A percentile compares a stretch with the other conserved stretches of the same genome.
phyloP scores from a whole-genome alignment of 1,140 invertebrate species.

The Philaenus spumarius region DNA sequence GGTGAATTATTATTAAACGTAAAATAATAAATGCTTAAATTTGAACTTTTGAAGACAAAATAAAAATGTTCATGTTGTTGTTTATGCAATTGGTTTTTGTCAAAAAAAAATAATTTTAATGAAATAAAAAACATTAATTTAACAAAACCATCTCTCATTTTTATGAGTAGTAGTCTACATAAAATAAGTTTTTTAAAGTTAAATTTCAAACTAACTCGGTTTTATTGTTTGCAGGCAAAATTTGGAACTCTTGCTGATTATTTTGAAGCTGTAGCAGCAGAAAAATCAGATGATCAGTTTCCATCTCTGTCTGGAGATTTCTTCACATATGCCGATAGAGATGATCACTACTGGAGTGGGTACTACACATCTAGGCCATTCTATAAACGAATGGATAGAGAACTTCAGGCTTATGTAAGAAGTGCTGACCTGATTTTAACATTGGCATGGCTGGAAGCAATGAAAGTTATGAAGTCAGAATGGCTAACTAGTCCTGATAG shows the following conservation, averaged over 20 bases:
- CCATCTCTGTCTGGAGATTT: conserved; percentile 91
- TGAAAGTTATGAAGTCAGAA: conserved; percentile 11
- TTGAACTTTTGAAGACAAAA: no score
- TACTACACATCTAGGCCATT: conserved; percentile 61
- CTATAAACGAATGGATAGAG: conserved; percentile 89
- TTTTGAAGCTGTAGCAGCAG: conserved; percentile 70
- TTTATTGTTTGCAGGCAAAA: conserved; percentile 49
- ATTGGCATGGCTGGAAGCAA: conserved; percentile 51
- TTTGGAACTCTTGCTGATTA: conserved; percentile 95
- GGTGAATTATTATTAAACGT: no score
- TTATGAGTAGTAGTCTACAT: no score
- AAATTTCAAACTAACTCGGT: no score
- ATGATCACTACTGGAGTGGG: conserved; percentile 98
- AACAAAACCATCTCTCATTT: no score
- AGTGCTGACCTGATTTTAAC: conserved; percentile 77
- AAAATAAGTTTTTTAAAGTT: no score
- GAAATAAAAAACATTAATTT: no score
- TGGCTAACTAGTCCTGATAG: background rate
- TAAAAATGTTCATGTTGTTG: no score
- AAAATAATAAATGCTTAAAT: no score
- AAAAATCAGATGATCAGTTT: conserved; percentile 54
- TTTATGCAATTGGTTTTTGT: no score
- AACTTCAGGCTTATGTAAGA: conserved; percentile 64
- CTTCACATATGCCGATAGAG: conserved; percentile 95
- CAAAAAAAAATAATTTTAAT: no score